phyloP scores from a whole-genome alignment of 2,113 vertebrate species.

The Pionites leucogaster region DNA sequence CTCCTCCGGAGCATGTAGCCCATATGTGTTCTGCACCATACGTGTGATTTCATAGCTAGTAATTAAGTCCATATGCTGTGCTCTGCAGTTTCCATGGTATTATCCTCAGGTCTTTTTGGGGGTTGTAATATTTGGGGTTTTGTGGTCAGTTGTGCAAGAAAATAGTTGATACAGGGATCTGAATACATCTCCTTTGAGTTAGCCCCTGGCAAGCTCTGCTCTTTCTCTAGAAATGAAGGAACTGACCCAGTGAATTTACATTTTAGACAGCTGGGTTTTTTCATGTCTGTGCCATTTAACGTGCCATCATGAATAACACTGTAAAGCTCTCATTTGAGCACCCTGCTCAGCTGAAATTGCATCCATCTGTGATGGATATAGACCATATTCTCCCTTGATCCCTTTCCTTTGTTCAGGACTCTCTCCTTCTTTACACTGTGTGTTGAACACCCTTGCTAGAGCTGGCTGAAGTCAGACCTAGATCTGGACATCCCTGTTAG shows the following conservation, averaged over 20 bases:
- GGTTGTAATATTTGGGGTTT: background rate
- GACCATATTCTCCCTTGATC: background rate
- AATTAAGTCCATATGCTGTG: conserved; percentile 33
- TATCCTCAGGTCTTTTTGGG: background rate
- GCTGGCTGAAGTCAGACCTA: background rate
- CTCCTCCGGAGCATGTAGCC: background rate
- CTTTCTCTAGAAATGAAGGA: conserved; percentile 64
- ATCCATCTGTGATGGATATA: background rate
- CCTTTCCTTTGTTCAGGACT: background rate
- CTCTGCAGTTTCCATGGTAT: background rate
- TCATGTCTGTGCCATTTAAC: background rate
- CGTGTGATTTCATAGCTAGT: background rate
- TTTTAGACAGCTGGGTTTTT: background rate
- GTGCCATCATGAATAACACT: background rate
- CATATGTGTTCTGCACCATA: conserved; percentile 4
- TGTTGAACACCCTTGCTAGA: background rate
- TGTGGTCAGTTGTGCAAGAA: conserved; percentile 51
- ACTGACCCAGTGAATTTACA: background rate
- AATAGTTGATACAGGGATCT: conserved; percentile 46
- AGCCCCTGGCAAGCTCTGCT: conserved; percentile 5
- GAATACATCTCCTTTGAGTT: conserved; percentile 51
- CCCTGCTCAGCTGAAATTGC: conserved; percentile 16
- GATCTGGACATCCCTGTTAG: background rate
- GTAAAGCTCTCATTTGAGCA: background rate
- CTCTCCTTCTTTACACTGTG: accelerated